These are phyloP conservation scores for Siphamia tubifer DNA, from an alignment of 2,113 vertebrate species.

Conservation along the genomic window DNA sequence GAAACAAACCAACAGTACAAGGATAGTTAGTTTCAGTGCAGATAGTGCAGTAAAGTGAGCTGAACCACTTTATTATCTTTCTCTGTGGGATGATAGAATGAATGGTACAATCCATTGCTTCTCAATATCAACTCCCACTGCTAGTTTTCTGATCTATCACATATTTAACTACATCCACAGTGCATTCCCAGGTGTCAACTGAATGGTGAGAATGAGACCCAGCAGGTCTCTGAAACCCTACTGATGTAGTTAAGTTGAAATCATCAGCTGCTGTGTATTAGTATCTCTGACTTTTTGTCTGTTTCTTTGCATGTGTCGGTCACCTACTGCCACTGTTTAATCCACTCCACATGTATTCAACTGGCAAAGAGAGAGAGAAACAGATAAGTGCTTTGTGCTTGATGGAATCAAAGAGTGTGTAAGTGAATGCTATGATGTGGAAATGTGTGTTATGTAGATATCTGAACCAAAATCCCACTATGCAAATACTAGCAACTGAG, in stretches of 20 bases:
- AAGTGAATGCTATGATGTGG: conserved; percentile 3
- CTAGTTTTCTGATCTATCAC: conserved; percentile 7
- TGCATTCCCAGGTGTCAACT: conserved; percentile 10
- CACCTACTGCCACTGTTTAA: not conserved
- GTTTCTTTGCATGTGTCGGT: not conserved
- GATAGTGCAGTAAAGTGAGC: conserved; percentile 29
- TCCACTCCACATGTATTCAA: not conserved
- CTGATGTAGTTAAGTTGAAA: not conserved
- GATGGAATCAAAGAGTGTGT: not conserved
- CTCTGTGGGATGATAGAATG: conserved; percentile 8
- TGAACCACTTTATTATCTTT: conserved; percentile 44
- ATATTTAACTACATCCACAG: not conserved
- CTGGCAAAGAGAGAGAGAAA: conserved; percentile 1
- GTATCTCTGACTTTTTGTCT: not conserved
- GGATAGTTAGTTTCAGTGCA: conserved; percentile 30
- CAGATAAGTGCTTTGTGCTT: not conserved
- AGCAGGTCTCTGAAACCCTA: not conserved
- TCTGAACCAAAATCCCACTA: conserved; percentile 20
- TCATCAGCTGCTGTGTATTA: not conserved
- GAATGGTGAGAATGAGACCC: not conserved
- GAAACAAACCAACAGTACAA: conserved; percentile 15
- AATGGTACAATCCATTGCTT: conserved; percentile 23
- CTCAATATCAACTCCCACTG: not conserved
- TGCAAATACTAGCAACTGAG: not conserved
- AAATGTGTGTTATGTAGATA: not conserved